These are phyloP conservation scores for Plagiodera versicolora DNA, from an alignment of 2,888 invertebrate species.

Conservation along the genomic window DNA sequence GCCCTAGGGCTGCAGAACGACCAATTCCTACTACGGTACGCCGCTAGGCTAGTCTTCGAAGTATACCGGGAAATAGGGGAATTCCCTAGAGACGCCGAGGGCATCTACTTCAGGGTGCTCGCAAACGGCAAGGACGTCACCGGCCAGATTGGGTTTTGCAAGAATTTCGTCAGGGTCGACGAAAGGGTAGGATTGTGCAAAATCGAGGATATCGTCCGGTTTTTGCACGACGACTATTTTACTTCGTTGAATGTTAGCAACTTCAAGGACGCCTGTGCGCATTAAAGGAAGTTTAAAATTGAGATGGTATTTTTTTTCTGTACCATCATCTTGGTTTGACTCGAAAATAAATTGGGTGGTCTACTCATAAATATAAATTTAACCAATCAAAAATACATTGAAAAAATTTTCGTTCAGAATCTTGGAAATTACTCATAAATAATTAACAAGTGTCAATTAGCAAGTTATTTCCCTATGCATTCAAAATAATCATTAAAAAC, in stretches of 20 bases:
- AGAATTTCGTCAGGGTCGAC: constrained; percentile 60
- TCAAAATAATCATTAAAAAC: too few species aligned
- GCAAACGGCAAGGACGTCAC: constrained; percentile 89
- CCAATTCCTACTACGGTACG: constrained; percentile 74
- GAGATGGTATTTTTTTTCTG: neutral
- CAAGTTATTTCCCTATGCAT: too few species aligned
- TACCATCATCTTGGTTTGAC: too few species aligned
- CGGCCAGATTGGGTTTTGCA: constrained; percentile 78
- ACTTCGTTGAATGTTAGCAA: constrained; percentile 81
- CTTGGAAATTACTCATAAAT: too few species aligned
- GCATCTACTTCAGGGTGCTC: constrained; percentile 80
- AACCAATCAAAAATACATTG: too few species aligned
- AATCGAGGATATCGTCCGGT: constrained; percentile 84
- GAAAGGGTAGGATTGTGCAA: constrained; percentile 70
- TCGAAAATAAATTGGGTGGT: too few species aligned
- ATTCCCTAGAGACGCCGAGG: constrained; percentile 56
- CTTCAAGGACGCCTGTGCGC: constrained; percentile 78
- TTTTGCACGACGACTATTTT: constrained; percentile 87
- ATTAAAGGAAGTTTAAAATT: constrained; percentile 1
- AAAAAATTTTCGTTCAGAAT: too few species aligned
- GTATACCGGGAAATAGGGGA: constrained; percentile 70
- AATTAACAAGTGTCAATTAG: too few species aligned
- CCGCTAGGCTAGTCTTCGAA: constrained; percentile 85
- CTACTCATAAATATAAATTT: too few species aligned
- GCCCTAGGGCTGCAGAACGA: constrained; percentile 73